These are phyloP conservation scores for Oryctes rhinoceros DNA, from an alignment of 1,140 invertebrate genomes.

Conservation along the genomic window DNA sequence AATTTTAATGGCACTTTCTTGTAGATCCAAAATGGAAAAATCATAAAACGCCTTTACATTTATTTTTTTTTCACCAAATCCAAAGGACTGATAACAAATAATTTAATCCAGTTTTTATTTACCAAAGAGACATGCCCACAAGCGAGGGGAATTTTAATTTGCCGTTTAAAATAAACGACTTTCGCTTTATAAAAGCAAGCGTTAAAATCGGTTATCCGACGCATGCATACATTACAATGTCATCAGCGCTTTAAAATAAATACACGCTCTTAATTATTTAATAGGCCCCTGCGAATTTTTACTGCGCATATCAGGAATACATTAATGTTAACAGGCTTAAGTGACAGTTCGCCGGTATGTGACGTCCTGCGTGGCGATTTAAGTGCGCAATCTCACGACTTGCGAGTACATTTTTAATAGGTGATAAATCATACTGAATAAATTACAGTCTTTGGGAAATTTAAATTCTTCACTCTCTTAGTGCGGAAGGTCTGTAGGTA, in stretches of 20 bases:
- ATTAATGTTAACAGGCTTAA: conserved; percentile 1
- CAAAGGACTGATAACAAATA: too few relatives aligned
- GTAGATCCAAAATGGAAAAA: too few relatives aligned
- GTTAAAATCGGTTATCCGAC: not conserved
- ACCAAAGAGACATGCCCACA: too few relatives aligned
- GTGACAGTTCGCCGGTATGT: not conserved
- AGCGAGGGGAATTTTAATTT: not conserved
- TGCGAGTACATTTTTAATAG: not conserved
- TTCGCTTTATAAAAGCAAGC: not conserved
- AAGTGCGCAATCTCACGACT: not conserved
- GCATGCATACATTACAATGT: not conserved
- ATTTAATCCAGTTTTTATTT: too few relatives aligned
- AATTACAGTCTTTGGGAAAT: not conserved
- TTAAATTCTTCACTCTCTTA: not conserved
- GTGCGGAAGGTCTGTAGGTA: not conserved
- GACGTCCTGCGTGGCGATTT: not conserved
- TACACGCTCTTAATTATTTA: conserved; percentile 9
- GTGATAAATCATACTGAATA: not conserved
- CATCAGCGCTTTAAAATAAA: conserved; percentile 1
- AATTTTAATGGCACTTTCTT: too few relatives aligned
- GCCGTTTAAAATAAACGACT: not conserved
- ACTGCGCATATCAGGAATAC: conserved; percentile 9
- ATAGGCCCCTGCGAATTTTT: not conserved
- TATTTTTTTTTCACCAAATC: too few relatives aligned
- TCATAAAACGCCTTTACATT: too few relatives aligned